phyloP scores from a whole-genome alignment of 2,888 invertebrate genomes.

The Axea sp. region DNA sequence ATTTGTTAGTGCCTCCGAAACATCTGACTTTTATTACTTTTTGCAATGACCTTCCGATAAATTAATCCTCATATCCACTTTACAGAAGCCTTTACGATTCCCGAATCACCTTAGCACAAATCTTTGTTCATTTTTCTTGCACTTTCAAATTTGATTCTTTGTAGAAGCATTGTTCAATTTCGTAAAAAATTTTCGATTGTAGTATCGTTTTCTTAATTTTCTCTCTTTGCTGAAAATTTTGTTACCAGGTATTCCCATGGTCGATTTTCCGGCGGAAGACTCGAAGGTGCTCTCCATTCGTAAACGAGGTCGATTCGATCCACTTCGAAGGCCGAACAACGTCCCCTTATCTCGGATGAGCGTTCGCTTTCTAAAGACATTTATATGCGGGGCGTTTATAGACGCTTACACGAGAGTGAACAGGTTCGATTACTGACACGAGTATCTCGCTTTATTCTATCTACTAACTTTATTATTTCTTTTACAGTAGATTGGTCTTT shows the following conservation, averaged over 20 bases:
- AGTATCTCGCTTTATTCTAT: constrained; percentile 43
- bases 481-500: constrained; percentile 35
- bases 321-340: constrained; percentile 49
- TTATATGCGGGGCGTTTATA: constrained; percentile 55
- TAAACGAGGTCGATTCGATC: constrained; percentile 49
- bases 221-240: constrained; percentile 11
- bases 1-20: no score
- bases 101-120: not conserved
- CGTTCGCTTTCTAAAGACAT: constrained; percentile 56
- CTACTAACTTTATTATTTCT: constrained; percentile 47
- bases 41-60: no score
- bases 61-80: not conserved
- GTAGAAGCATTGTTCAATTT: constrained; percentile 12
- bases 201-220: not conserved
- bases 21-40: no score
- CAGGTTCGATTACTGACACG: constrained; percentile 55
- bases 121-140: not conserved
- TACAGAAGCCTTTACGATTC: not conserved
- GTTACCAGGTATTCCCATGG: constrained; percentile 14
- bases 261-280: constrained; percentile 36
- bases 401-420: constrained; percentile 51
- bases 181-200: constrained; percentile 8
- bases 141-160: constrained; percentile 10
- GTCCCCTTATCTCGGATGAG: constrained; percentile 53
- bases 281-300: constrained; percentile 43